Evolutionary conservation across 1,140 invertebrate genomes (phyloP).

Genomic region (Colletes latitarsis): DNA sequence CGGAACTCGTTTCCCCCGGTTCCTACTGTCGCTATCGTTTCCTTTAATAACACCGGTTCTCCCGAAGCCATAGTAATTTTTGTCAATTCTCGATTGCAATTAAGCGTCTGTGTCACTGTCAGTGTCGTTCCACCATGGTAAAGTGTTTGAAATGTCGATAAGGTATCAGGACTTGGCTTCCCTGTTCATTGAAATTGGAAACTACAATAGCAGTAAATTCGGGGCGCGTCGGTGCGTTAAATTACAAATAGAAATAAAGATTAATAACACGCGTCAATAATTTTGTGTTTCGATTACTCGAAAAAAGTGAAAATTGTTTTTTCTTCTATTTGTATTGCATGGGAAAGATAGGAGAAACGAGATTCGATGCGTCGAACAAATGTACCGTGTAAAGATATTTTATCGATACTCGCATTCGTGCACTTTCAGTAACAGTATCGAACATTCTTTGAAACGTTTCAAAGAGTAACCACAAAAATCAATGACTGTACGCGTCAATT

Average conservation of each 20-base stretch:
- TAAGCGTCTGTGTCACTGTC: neutral
- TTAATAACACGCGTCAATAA: neutral
- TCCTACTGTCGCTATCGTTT: neutral
- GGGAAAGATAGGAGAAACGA: neutral
- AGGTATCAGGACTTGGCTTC: neutral
- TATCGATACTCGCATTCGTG: slow-evolving; percentile 8
- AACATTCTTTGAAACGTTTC: neutral
- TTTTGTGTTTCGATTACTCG: neutral
- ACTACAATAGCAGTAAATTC: neutral
- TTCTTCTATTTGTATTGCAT: neutral
- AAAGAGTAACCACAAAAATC: neutral
- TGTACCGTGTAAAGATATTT: slow-evolving; percentile 23
- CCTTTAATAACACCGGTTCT: slow-evolving; percentile 11
- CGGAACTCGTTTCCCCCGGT: slow-evolving; percentile 1
- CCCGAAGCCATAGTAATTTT: neutral
- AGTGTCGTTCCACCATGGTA: neutral
- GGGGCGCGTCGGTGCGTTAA: too few species aligned
- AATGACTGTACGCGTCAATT: neutral
- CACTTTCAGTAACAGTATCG: slow-evolving; percentile 1
- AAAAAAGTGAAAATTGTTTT: neutral
- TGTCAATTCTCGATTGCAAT: slow-evolving; percentile 9
- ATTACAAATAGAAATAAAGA: neutral
- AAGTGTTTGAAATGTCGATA: neutral
- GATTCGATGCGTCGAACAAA: neutral
- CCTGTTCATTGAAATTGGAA: neutral